Base-by-base conservation (phyloP, 1,140 invertebrate species). In the Orussus abietinus region DNA sequence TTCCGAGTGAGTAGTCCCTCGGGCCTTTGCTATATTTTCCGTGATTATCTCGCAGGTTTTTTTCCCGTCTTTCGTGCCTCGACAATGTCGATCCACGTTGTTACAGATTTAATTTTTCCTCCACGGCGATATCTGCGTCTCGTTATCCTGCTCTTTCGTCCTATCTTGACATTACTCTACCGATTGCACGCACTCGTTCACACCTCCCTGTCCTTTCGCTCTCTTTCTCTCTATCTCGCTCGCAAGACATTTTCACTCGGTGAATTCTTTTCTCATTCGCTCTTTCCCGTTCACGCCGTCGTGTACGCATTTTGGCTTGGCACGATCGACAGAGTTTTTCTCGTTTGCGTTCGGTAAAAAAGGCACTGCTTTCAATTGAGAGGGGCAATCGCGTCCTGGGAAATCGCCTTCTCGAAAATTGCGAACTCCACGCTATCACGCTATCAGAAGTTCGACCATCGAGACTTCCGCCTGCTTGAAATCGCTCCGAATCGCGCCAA, bases 351-450 rank as follows among this genome's bases (percentile, higher is more conserved):
- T 30, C 19, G 31, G 13, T 29, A 43, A 43, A 43, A 43, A 43
- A 43, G 41, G 41, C 41, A 43, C 41, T 43, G 41, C 41, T n/a
- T 43, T 35, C 15, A 34, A 42, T 32, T 32, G 40, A 34, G 40
- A 33, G 40, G 4, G 19, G 29, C 5, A 12, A 42, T 21, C 3
- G 11, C 40, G 31, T 35, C 31, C 14, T 36, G 20, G 19, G 13
- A 21, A 21, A 36, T 36, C 25, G 12, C 21, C 25, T 42, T 31
- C 28, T 26, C 28, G 13, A 19, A 19, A 26, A 15, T 33, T 31
- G 35, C 12, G 13, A 12, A 42, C 35, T 26, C 14, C 10, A 33
- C n/a, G n/a, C n/a, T n/a, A n/a, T n/a, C n/a, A n/a, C n/a, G n/a
- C n/a, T n/a, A n/a, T n/a, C n/a, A n/a, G n/a, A n/a, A n/a, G n/a